Evolutionary conservation across 2,797 vertebrate genomes (phyloP), one percentile per base, ranked within the genome.

Genomic region (Enteromius paludinosus): DNA sequence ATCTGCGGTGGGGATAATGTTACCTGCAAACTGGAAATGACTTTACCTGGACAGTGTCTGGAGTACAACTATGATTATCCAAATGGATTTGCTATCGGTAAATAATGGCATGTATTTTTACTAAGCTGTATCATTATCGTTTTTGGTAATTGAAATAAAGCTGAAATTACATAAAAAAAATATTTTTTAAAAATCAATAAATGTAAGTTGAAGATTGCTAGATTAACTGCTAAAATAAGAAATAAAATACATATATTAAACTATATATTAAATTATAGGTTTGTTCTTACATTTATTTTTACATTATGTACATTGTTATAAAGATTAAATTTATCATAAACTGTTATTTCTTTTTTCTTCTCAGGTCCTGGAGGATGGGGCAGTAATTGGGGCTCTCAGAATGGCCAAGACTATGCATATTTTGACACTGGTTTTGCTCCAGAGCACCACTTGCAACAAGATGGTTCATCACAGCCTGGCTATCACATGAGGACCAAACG

Each of bases 31-130:
- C 87, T 99, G 87, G 97, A 99, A 89, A 95, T 98, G 84, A 91
- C 94, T 86, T 95, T 96, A 84, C 95, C 95, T 90, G 97, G 96
- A 78, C 96, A 97, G 77, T 99, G 98, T 91, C 93, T 99, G 64
- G 98, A 99, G 91, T 99, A 98, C 91, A 98, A 99, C 91, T 99
- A 99, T 9, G 96, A 99, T 92, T 99, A 99, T 1, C 97, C 99
- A 88, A 99, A 99, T 73, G 98, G 98, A 84, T 99, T 99, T 93
- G 96, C 97, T 54, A 99, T 99, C 78, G 96, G 98, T 99, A 93
- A 92, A 89, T 77, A 59, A 56, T 65, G n/a, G 20, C 5, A 61
- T 80, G 11, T 38, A 11, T 59, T 38, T 68, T 68, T 15, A 2
- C 9, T n/a, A 74, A 12, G 20, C 30, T 56, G 33, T 73, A 30